Percentiles rank a stretch among this genome's conserved stretches.
phyloP scores from a whole-genome alignment of 2,113 vertebrate species.

The Ceyx cyanopectus region DNA sequence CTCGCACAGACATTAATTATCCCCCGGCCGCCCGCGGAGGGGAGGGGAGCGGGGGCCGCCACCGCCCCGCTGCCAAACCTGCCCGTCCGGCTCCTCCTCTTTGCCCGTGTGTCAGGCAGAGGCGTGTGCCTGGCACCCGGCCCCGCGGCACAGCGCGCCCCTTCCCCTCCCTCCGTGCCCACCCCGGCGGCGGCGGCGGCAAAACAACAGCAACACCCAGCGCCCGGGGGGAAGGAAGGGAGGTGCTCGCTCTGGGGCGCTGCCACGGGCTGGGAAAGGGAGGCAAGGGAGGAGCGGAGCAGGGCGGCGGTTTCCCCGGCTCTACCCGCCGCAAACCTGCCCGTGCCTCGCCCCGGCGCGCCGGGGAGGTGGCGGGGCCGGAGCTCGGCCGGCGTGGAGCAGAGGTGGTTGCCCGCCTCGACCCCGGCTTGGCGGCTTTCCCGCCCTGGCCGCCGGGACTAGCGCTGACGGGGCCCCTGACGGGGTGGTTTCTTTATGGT shows the following conservation, averaged over 20 bases:
- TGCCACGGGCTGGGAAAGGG: constrained; percentile 48
- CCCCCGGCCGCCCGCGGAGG: constrained; percentile 36
- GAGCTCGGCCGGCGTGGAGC: background rate
- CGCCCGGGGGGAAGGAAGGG: constrained; percentile 78
- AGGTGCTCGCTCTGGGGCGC: constrained; percentile 53
- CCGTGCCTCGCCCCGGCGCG: background rate
- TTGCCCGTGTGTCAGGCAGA: constrained; percentile 36
- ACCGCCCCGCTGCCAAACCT: constrained; percentile 18
- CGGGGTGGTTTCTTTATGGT: background rate
- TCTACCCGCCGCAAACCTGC: background rate
- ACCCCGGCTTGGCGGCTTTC: background rate
- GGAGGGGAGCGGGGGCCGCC: background rate
- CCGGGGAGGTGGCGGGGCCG: background rate
- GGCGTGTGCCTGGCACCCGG: constrained; percentile 61
- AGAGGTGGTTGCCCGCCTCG: background rate
- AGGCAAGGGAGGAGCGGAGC: background rate
- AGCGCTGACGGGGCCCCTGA: background rate
- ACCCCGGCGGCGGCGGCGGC: constrained; percentile 20
- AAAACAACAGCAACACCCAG: constrained; percentile 50
- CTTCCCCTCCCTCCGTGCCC: constrained; percentile 9
- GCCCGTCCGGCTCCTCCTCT: constrained; percentile 69
- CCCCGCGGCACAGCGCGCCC: background rate
- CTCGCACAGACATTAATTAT: constrained; percentile 70
- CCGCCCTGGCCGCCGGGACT: background rate
- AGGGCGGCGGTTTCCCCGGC: background rate